Evolutionary conservation across 2,113 vertebrate genomes (phyloP).

Genomic region (Sebastes fasciatus): DNA sequence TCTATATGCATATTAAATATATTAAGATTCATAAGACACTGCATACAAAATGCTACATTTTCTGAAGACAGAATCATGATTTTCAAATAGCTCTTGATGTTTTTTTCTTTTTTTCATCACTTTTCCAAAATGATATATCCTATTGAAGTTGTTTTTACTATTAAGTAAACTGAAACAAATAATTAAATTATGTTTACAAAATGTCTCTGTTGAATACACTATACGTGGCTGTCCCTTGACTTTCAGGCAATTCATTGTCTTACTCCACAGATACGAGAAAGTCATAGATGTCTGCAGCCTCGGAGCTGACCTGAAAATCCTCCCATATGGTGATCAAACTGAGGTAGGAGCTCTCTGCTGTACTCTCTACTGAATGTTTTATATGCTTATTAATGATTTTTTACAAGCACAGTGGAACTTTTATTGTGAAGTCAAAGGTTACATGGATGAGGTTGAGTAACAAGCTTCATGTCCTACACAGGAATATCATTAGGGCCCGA

Average conservation of each 20-base stretch:
- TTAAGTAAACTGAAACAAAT: not conserved
- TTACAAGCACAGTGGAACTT: not conserved
- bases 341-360: slow-evolving; percentile 77
- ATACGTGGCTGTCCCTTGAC: not conserved
- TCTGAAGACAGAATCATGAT: too few species aligned
- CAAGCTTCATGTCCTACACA: too few species aligned
- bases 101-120: too few species aligned
- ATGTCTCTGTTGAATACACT: not conserved
- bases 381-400: not conserved
- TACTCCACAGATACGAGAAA: slow-evolving; percentile 79
- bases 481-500: too few species aligned
- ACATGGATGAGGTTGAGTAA: too few species aligned
- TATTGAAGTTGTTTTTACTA: not conserved
- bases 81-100: too few species aligned
- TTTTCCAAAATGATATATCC: not conserved
- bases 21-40: too few species aligned
- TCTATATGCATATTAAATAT: too few species aligned
- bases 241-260: not conserved
- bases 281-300: slow-evolving; percentile 81
- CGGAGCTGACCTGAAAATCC: slow-evolving; percentile 78
- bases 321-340: slow-evolving; percentile 84
- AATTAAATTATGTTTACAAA: not conserved
- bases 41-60: too few species aligned
- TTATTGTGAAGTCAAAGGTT: too few species aligned
- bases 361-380: not conserved